Evolutionary conservation across 2,113 vertebrate species (phyloP).

Genomic region (Cariama cristata): DNA sequence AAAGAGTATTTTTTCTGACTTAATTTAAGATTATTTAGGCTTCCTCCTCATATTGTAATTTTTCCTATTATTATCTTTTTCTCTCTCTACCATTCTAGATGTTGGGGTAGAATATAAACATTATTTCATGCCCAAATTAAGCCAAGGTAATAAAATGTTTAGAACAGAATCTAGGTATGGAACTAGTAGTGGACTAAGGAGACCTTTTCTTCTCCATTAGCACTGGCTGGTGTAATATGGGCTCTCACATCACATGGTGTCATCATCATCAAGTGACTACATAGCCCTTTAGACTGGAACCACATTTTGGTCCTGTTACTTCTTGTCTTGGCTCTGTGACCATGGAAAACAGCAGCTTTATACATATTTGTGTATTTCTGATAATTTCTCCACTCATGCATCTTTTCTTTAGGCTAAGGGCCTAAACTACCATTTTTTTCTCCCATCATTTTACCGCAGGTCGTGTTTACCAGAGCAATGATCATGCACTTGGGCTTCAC

Average conservation of each 20-base stretch:
- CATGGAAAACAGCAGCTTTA: neutral
- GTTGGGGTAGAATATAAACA: neutral
- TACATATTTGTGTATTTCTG: neutral
- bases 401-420: neutral
- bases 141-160: neutral
- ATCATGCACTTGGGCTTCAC: neutral
- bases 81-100: neutral
- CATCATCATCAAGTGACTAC: neutral
- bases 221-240: neutral
- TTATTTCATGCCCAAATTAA: neutral
- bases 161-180: neutral
- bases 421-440: neutral
- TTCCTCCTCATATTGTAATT: neutral
- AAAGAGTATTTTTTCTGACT: neutral
- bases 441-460: neutral
- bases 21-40: neutral
- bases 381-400: neutral
- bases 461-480: neutral
- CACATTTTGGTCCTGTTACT: neutral
- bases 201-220: neutral
- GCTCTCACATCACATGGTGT: neutral
- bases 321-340: neutral
- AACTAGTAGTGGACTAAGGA: neutral
- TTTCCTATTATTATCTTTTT: neutral
- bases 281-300: neutral